A percentile compares a stretch with the other conserved stretches of the same genome.
phyloP scores from a whole-genome alignment of 1,140 invertebrate species.

The Ostrea denselamellosa region DNA sequence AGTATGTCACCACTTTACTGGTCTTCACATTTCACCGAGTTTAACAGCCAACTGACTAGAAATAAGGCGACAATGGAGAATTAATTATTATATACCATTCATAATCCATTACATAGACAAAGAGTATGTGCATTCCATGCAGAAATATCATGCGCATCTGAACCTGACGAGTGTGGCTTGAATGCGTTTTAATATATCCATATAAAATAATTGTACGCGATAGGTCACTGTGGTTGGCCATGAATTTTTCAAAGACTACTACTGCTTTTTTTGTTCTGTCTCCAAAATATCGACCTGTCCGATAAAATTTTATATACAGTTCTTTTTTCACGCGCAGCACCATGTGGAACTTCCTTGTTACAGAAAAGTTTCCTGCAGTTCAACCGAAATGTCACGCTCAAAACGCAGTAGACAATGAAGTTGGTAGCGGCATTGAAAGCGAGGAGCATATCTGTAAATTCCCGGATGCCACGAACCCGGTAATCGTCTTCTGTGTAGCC shows the following conservation, averaged over 20 bases:
- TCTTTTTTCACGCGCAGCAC: background rate
- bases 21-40: no score
- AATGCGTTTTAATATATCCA: no score
- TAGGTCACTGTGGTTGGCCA: background rate
- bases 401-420: slow-evolving; percentile 88
- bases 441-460: slow-evolving; percentile 87
- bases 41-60: no score
- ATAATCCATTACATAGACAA: no score
- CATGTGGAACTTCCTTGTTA: background rate
- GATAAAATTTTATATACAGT: background rate
- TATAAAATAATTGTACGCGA: no score
- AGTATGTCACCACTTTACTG: no score
- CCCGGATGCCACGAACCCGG: slow-evolving; percentile 82
- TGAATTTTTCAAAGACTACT: background rate
- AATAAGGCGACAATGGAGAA: no score
- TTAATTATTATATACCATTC: no score
- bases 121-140: no score
- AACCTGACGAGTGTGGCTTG: no score
- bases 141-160: no score
- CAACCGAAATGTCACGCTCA: slow-evolving; percentile 86
- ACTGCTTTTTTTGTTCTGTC: slow-evolving; percentile 20
- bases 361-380: slow-evolving; percentile 69
- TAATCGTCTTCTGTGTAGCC: slow-evolving; percentile 77
- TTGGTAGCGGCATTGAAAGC: slow-evolving; percentile 86
- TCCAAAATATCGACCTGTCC: slow-evolving; percentile 26